Base-by-base conservation (phyloP, 2,797 vertebrate genomes). In the Buceros bicornis region DNA sequence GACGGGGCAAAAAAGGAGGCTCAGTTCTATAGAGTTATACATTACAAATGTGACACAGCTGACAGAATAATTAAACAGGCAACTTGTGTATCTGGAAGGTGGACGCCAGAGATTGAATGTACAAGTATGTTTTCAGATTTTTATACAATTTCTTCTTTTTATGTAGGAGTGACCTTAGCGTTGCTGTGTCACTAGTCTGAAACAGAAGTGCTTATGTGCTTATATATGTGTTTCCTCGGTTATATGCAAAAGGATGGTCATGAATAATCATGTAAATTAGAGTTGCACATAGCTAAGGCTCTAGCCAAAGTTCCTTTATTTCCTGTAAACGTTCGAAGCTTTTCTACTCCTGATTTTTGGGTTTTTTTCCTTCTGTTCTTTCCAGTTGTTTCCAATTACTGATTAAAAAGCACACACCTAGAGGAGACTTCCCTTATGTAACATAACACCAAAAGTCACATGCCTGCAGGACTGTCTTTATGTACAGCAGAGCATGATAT, bases 31-130 rank as follows among this genome's bases (percentile, higher is more conserved):
- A 0, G 5, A 11, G 26, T 31, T 87, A 56, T 96, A 53, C 13
- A 0, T 1, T 98, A 98, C 33, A 71, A 0, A 7, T 98, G 97
- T 60, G 12, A 26, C 43, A 2, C 14, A 48, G 5, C 12, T 37
- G 83, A 58, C 26, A 3, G 1, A 47, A 87, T 2, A 8, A 1
- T 2, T 20, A 37, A 86, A 50, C 3, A 6, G 31, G 81, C 97
- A 48, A 16, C 29, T 35, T 98, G 98, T 54, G 42, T 94, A 54
- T 89, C 96, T 85, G 98, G 97, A 64, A 93, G 15, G 28, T 98
- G 98, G 98, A n/a, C 48, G 25, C 98, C 97, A 3, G 67, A 95
- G 31, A 56, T 91, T 58, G 74, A 5, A 25, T 98, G 98, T 51
- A 2, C 11, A 87, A 80, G 97, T 97, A 87, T 61, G 89, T 8